Evolutionary conservation across 1,140 invertebrate genomes (phyloP).

Genomic region (Cotesia vestalis): DNA sequence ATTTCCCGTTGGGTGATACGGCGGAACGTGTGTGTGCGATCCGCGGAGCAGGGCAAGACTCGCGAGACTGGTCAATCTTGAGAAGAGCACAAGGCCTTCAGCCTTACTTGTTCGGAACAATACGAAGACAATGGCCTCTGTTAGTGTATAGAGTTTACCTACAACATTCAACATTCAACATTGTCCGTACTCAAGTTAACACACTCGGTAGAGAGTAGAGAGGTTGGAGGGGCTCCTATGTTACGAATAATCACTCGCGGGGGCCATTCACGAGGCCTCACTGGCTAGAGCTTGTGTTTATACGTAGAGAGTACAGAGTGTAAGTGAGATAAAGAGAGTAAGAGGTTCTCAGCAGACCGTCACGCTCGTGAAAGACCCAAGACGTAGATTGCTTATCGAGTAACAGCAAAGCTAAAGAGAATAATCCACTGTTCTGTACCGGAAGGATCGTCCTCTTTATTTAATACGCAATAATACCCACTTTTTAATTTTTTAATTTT

Average conservation of each 20-base stretch:
- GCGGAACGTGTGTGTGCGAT: background rate
- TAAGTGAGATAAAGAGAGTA: no score
- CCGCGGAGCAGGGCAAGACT: background rate
- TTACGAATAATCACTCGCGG: constrained; percentile 45
- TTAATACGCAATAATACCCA: background rate
- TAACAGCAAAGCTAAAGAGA: constrained; percentile 29
- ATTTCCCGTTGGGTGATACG: no score
- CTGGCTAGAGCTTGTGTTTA: no score
- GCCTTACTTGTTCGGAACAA: constrained; percentile 31
- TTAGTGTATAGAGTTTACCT: constrained; percentile 38
- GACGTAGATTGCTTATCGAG: constrained; percentile 44
- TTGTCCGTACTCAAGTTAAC: constrained; percentile 33
- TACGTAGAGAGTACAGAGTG: no score
- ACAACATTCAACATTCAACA: constrained; percentile 49
- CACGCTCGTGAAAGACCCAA: constrained; percentile 45
- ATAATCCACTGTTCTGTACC: constrained; percentile 4
- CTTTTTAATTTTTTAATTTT: no score
- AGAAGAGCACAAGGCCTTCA: constrained; percentile 41
- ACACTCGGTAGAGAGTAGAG: no score
- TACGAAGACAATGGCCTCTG: constrained; percentile 49
- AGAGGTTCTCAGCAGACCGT: constrained; percentile 50
- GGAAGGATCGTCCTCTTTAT: constrained; percentile 22
- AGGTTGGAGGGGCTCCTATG: constrained; percentile 41
- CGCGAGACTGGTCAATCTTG: constrained; percentile 29
- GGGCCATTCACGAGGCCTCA: constrained; percentile 45